Conservation (phyloP, 2,888 invertebrate genomes). For the Euclidia mi region DNA sequence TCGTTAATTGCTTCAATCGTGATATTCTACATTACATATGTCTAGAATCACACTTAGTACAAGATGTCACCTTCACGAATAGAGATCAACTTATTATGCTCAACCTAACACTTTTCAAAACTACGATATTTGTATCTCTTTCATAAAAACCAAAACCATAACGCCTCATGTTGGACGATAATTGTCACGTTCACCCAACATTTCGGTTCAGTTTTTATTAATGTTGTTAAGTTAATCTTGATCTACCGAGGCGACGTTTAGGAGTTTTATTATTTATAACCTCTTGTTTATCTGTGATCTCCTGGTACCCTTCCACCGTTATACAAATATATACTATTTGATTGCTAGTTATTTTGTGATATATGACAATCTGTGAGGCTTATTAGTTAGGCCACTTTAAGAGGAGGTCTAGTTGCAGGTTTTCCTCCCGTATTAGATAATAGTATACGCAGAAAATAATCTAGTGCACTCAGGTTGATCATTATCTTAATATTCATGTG, state of each 20-base stretch:
- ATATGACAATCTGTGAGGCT: slow-evolving; percentile 20
- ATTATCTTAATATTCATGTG: no score
- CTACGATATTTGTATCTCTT: background rate
- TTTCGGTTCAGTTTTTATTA: slow-evolving; percentile 84
- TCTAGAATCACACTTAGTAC: no score
- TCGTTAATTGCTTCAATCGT: no score
- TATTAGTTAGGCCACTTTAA: slow-evolving; percentile 3
- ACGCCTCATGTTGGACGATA: slow-evolving; percentile 12
- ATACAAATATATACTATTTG: slow-evolving; percentile 45
- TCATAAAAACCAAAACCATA: background rate
- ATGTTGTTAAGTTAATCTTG: slow-evolving; percentile 85
- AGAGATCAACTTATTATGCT: no score
- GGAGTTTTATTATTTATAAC: slow-evolving; percentile 87
- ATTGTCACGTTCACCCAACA: slow-evolving; percentile 64
- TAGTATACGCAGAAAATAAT: no score
- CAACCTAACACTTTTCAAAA: no score
- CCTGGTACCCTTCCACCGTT: slow-evolving; percentile 67
- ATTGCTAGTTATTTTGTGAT: slow-evolving; percentile 44
- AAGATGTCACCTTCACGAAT: no score
- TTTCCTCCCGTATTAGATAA: no score
- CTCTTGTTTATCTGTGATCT: slow-evolving; percentile 68
- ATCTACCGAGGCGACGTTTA: slow-evolving; percentile 80
- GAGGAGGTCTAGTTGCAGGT: background rate
- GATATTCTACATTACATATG: no score
- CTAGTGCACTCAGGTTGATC: no score